These are phyloP conservation scores for Oreonectes daqikongensis DNA, from an alignment of 2,797 vertebrate genomes.

Conservation along the genomic window DNA sequence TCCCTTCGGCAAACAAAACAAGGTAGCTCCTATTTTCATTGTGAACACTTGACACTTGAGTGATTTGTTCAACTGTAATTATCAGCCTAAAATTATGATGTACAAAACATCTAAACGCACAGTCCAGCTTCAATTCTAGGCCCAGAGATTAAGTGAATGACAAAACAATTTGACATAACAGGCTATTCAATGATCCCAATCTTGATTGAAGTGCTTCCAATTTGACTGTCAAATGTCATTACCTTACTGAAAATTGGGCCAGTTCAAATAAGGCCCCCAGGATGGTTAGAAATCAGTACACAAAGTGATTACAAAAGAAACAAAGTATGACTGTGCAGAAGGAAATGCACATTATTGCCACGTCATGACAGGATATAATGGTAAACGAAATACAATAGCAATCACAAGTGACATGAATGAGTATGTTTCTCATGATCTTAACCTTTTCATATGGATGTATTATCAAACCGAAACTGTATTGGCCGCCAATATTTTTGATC, in stretches of 20 bases:
- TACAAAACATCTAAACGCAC: slow-evolving; percentile 63
- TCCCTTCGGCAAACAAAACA: slow-evolving; percentile 60
- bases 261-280: slow-evolving; percentile 40
- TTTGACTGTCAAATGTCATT: slow-evolving; percentile 62
- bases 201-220: slow-evolving; percentile 66
- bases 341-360: not conserved
- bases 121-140: slow-evolving; percentile 56
- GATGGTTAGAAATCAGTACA: slow-evolving; percentile 39
- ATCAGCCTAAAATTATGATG: slow-evolving; percentile 64
- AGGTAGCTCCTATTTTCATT: slow-evolving; percentile 61
- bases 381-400: not conserved
- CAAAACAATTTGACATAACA: slow-evolving; percentile 67
- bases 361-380: not conserved
- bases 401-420: not conserved
- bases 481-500: too few relatives aligned
- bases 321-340: slow-evolving; percentile 34
- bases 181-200: slow-evolving; percentile 68
- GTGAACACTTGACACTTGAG: slow-evolving; percentile 62
- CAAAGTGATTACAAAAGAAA: slow-evolving; percentile 24
- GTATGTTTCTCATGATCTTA: not conserved
- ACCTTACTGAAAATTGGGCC: slow-evolving; percentile 51
- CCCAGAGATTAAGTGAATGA: slow-evolving; percentile 64
- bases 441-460: not conserved
- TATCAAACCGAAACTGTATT: too few relatives aligned
- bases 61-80: slow-evolving; percentile 64